These are phyloP conservation scores for Ceyx melanurus DNA, from an alignment of 2,113 vertebrate genomes.

Conservation along the genomic window DNA sequence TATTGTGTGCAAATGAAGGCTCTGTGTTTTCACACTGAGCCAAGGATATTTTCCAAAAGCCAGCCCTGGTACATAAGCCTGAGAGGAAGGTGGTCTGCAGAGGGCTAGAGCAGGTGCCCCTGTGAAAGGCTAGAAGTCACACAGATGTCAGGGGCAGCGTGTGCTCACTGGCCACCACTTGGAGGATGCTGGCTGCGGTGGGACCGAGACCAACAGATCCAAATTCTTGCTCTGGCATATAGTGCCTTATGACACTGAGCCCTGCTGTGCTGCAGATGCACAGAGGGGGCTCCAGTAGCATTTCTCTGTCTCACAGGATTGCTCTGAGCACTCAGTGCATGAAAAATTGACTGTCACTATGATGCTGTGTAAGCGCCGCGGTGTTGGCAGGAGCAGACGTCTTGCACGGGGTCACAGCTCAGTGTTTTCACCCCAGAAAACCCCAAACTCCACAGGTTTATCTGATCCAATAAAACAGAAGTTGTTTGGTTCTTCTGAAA, in stretches of 20 bases:
- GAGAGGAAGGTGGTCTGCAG: background rate
- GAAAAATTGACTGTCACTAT: background rate
- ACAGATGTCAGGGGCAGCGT: background rate
- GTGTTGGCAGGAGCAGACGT: background rate
- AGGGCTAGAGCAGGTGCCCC: background rate
- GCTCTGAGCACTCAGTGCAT: accelerated
- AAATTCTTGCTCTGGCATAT: background rate
- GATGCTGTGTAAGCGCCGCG: background rate
- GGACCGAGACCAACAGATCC: background rate
- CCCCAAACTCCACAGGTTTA: background rate
- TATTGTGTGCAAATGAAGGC: background rate
- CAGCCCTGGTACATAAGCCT: background rate
- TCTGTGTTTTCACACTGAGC: background rate
- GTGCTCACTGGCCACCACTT: background rate
- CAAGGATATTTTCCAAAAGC: background rate
- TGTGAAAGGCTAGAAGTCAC: background rate
- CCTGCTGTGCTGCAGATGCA: background rate
- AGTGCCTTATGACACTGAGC: accelerated
- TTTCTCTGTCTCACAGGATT: background rate
- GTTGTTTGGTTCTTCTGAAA: background rate
- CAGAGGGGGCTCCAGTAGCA: background rate
- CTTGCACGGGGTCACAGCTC: background rate
- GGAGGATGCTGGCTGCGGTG: background rate
- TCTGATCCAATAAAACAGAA: background rate
- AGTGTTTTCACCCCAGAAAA: background rate